Conservation (phyloP, 1,140 invertebrate genomes). For the Neuroterus valhalla region DNA sequence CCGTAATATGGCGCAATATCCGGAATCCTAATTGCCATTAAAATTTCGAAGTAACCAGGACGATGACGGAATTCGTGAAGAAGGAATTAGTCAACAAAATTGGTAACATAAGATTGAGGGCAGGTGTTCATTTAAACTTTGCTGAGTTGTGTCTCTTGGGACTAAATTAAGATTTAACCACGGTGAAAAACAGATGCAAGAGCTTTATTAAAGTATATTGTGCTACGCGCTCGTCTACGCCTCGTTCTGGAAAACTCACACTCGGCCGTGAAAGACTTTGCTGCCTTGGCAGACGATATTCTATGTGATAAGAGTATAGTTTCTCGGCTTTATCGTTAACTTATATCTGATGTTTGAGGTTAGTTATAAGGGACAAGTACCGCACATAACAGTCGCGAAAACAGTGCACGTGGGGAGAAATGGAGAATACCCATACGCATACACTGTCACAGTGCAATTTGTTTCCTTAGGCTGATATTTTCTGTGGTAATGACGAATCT, state of each 20-base stretch:
- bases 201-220: neutral
- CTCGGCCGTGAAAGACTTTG: neutral
- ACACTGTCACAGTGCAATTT: too few relatives aligned
- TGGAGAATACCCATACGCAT: too few relatives aligned
- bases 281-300: too few relatives aligned
- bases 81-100: neutral
- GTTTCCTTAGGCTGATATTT: too few relatives aligned
- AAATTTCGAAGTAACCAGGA: constrained; percentile 5
- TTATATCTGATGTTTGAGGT: too few relatives aligned
- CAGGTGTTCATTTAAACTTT: constrained; percentile 23
- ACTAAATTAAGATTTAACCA: too few relatives aligned
- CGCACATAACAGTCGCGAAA: too few relatives aligned
- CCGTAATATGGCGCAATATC: constrained; percentile 6
- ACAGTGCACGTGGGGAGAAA: too few relatives aligned
- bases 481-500: too few relatives aligned
- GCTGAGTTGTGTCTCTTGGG: neutral
- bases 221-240: neutral
- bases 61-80: constrained; percentile 5
- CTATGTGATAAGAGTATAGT: too few relatives aligned
- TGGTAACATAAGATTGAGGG: neutral
- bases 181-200: neutral
- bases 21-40: constrained; percentile 15
- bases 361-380: too few relatives aligned
- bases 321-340: too few relatives aligned
- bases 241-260: neutral